phyloP scores from a whole-genome alignment of 2,888 invertebrate species.

The Phoenoteleia sp. region DNA sequence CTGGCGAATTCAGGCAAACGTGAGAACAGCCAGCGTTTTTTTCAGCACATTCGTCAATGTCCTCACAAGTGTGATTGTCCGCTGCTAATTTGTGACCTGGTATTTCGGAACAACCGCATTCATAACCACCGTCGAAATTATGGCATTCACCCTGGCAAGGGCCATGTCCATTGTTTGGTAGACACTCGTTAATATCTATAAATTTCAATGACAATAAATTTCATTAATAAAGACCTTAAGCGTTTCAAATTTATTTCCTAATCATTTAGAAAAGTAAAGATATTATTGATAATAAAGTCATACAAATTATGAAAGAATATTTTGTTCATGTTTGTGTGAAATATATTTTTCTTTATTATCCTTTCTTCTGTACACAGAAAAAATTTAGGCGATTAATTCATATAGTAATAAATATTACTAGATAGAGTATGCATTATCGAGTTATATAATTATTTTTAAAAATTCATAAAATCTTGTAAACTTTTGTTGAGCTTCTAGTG shows the following conservation, averaged over 20 bases:
- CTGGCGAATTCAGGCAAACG: constrained; percentile 88
- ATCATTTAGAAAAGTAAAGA: too few species aligned
- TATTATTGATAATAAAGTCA: too few species aligned
- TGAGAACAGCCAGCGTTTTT: constrained; percentile 89
- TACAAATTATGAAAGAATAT: too few species aligned
- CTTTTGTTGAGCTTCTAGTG: too few species aligned
- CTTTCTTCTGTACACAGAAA: too few species aligned
- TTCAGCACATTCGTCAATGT: constrained; percentile 87
- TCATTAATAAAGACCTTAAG: not conserved
- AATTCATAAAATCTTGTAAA: too few species aligned
- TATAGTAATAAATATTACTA: too few species aligned
- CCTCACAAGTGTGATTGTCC: constrained; percentile 88
- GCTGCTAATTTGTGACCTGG: constrained; percentile 88
- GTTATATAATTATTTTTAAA: too few species aligned
- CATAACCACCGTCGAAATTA: constrained; percentile 88
- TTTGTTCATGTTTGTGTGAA: too few species aligned
- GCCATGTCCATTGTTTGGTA: constrained; percentile 89
- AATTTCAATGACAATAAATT: constrained; percentile 52
- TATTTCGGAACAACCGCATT: constrained; percentile 88
- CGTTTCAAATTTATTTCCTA: not conserved
- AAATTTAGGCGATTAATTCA: too few species aligned
- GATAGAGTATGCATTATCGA: too few species aligned
- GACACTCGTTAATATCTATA: constrained; percentile 89
- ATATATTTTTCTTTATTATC: too few species aligned
- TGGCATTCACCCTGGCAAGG: constrained; percentile 90